Base-by-base conservation (phyloP, 2,888 invertebrate species). In the Holacanthella duospinosa region DNA sequence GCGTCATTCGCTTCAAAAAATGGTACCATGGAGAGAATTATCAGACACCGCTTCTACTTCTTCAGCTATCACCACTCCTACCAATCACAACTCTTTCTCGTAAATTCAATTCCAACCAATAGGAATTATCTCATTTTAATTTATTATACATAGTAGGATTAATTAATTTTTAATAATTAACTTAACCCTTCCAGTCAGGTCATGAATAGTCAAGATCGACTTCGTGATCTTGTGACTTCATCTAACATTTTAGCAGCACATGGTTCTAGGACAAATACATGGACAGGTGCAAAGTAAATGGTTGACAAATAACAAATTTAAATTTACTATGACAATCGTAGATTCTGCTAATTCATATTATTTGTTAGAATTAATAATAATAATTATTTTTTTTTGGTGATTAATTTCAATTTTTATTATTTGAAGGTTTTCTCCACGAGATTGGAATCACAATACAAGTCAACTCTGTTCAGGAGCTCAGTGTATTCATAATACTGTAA, bases 391-490 rank as follows among this genome's bases (percentile, higher is more conserved):
- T 21, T 21, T 53, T 53, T 53, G 54, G 9, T 53, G 6, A 12
- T 25, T n/a, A n/a, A 12, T 57, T 60, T 43, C 28, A 25, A 43
- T 29, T n/a, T 59, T 29, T 19, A 61, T 27, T 43, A 58, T 43
- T 60, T 36, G n/a, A 53, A 71, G 72, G 44, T 66, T 66, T 55
- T 72, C 72, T 16, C 68, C 70, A 0, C 66, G 65, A 25, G 72
- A 70, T 43, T 72, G 72, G 72, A 66, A 66, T 55, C 64, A 68
- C 53, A 72, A 62, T 56, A 72, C 70, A 29, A 66, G 68, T 24
- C 72, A 72, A 54, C 43, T 72, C 16, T 68, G 64, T 57, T 64
- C 69, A 29, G 72, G 72, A 43, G 72, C 72, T 2, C 68, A 71
- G 54, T 71, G 67, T 60, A 67, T 65, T 44, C 72, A 72, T 56